These are phyloP conservation scores for Casuarius casuarius DNA, from an alignment of 2,113 vertebrate species.

Conservation along the genomic window DNA sequence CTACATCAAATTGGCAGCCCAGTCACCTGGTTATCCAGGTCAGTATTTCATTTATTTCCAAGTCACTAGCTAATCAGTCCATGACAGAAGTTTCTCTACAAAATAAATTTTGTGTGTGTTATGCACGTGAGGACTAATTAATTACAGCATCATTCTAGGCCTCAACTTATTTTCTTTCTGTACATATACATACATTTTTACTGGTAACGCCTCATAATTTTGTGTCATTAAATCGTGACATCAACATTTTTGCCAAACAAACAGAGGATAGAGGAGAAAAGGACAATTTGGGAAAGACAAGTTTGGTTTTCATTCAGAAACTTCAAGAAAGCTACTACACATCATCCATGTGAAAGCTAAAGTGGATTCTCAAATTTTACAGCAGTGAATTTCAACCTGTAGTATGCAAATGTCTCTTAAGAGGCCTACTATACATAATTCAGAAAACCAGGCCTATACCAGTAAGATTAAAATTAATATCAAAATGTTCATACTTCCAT, in stretches of 20 bases:
- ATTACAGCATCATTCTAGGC: not conserved
- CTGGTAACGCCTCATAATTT: too few species aligned
- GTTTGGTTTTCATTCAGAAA: not conserved
- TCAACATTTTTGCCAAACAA: not conserved
- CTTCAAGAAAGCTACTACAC: not conserved
- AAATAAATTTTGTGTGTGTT: fast-evolving
- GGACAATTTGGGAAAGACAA: not conserved
- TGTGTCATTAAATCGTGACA: not conserved
- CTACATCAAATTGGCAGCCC: not conserved
- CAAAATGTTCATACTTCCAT: not conserved
- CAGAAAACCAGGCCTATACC: not conserved
- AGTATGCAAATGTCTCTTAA: not conserved
- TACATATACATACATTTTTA: not conserved
- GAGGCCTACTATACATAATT: not conserved
- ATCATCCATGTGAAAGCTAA: not conserved
- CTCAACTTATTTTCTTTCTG: not conserved
- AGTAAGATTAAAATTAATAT: not conserved
- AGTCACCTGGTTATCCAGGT: not conserved
- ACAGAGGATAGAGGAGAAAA: not conserved
- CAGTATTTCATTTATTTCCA: not conserved
- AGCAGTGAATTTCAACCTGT: not conserved
- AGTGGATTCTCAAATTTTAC: not conserved
- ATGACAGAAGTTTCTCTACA: not conserved
- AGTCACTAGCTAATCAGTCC: not conserved
- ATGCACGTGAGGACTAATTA: not conserved